Percentiles rank a stretch among this genome's conserved stretches.
phyloP scores from a whole-genome alignment of 2,113 vertebrate species.

The Charadrius vociferus region DNA sequence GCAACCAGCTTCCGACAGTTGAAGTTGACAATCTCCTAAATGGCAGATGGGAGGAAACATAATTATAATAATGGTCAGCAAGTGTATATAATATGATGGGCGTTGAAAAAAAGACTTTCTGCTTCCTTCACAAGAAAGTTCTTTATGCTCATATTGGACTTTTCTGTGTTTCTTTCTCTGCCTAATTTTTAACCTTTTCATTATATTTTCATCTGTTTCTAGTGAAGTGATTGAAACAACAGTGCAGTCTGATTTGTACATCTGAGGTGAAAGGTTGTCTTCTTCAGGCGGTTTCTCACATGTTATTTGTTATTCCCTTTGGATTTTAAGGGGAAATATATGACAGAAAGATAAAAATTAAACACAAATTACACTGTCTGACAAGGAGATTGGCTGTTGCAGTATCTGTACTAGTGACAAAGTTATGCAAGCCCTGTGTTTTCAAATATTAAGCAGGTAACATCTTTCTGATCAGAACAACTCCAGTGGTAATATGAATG shows the following conservation, averaged over 20 bases:
- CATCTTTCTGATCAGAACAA: neutral
- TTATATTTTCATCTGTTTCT: neutral
- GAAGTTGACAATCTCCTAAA: conserved; percentile 93
- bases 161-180: neutral
- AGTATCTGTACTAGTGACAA: neutral
- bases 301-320: neutral
- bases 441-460: neutral
- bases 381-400: neutral
- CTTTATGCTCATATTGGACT: neutral
- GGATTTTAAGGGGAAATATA: neutral
- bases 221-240: neutral
- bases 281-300: neutral
- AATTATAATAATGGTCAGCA: neutral
- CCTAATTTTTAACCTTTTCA: neutral
- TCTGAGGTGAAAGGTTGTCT: neutral
- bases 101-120: neutral
- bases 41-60: neutral
- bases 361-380: neutral
- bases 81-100: neutral
- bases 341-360: neutral
- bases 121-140: neutral
- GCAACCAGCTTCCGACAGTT: conserved; percentile 97
- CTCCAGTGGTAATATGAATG: neutral
- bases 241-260: neutral
- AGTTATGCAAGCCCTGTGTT: neutral